Evolutionary conservation across 2,888 invertebrate genomes (phyloP), one percentile per base, ranked within the genome.

Genomic region (Lingula anatina): DNA sequence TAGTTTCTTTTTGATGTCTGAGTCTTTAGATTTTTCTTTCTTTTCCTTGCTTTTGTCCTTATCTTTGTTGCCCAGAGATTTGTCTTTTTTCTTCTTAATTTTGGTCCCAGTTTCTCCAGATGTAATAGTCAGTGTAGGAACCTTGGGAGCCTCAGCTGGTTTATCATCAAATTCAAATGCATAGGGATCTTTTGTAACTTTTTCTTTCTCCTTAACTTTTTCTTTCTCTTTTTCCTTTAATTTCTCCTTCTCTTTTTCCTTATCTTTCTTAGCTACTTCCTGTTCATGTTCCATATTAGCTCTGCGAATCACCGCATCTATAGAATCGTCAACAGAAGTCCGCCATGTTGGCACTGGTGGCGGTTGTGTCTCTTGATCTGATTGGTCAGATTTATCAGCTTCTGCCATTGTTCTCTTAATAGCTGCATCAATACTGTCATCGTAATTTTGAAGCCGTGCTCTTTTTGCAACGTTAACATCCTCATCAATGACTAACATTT

Each of bases 181-280:
- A 15, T 31, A 31, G 31, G 15, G 9, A 31, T 31, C 31, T 31
- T 31, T 31, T 12, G 31, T 9, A 31, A 15, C 31, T 60, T 57
- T 60, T 38, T 63, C 58, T 23, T 63, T 62, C 25, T 68, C 62
- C 31, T 64, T 54, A 40, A 63, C 60, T 52, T 68, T 62, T 49
- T 71, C 68, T 53, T 77, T 78, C 44, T 75, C 71, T 69, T 88
- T 86, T 36, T 86, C 85, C 64, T 86, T 87, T 55, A 82, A 80
- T 68, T 83, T 84, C 45, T 86, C 85, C 61, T 85, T 86, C 65
- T 85, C 85, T 57, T 85, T 85, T 64, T 85, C 85, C 67, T 75
- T 74, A 21, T 67, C 75, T 53, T 78, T 80, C 64, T 80, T 81
- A 20, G 81, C 76, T 23, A 79, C 72, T 35, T 59, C 63, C 47